Percentiles rank a stretch among this genome's conserved stretches.
These are phyloP conservation scores for Bemisia tabaci DNA, from an alignment of 1,140 invertebrate species.

Conservation along the genomic window DNA sequence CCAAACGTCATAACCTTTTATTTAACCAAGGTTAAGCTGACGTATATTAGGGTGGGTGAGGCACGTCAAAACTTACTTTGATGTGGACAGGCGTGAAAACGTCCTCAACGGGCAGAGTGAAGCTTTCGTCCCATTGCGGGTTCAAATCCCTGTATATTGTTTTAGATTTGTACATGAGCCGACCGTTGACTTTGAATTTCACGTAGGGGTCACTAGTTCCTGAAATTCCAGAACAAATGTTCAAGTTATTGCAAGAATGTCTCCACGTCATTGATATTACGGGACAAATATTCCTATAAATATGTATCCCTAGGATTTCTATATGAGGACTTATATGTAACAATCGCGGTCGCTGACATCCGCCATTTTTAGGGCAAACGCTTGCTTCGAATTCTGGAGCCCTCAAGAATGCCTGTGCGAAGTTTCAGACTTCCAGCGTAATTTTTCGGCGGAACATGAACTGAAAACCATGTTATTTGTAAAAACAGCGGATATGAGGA, in stretches of 20 bases:
- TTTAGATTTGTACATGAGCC: slow-evolving; percentile 84
- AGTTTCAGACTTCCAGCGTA: no score
- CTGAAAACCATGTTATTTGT: no score
- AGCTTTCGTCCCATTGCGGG: slow-evolving; percentile 92
- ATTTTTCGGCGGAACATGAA: no score
- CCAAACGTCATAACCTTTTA: no score
- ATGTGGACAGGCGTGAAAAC: slow-evolving; percentile 74
- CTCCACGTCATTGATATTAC: no score
- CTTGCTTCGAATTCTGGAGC: no score
- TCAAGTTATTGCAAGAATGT: slow-evolving; percentile 1
- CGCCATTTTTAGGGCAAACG: no score
- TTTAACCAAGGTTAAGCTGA: no score
- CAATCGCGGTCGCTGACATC: no score
- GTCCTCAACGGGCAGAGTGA: slow-evolving; percentile 88
- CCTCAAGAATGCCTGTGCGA: no score
- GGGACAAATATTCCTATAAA: slow-evolving; percentile 3
- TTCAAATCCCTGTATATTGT: slow-evolving; percentile 81
- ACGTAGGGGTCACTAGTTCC: slow-evolving; percentile 96
- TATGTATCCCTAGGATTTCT: not conserved
- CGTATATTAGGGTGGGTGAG: not conserved
- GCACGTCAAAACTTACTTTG: slow-evolving; percentile 45
- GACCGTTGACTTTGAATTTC: slow-evolving; percentile 84
- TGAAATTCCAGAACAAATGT: slow-evolving; percentile 28
- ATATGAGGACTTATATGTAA: no score
- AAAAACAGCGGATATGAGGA: no score